phyloP scores from a whole-genome alignment of 2,888 invertebrate genomes.

The Lepidocyrtoides sp. region DNA sequence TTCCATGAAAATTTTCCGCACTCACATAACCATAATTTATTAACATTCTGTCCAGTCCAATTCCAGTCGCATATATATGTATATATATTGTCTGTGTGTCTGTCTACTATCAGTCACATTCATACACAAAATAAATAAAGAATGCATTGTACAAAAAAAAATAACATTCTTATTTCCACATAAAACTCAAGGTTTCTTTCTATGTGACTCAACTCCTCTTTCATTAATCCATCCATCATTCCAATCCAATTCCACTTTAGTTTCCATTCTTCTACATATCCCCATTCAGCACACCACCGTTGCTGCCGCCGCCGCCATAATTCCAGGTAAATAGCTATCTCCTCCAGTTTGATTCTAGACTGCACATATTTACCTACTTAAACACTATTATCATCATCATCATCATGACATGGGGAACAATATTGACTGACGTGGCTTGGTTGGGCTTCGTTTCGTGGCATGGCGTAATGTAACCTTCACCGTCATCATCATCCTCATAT shows the following conservation, averaged over 20 bases:
- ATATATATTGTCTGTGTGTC: too few relatives aligned
- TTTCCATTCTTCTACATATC: not conserved
- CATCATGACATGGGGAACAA: constrained; percentile 17
- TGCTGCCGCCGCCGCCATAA: not conserved
- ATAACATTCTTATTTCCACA: constrained; percentile 16
- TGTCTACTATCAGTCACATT: too few relatives aligned
- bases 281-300: not conserved
- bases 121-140: too few relatives aligned
- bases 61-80: not conserved
- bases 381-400: not conserved
- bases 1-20: too few relatives aligned
- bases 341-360: not conserved
- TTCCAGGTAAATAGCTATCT: constrained; percentile 32
- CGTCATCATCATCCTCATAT: constrained; percentile 55
- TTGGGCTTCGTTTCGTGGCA: too few relatives aligned
- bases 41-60: not conserved
- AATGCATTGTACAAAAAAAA: not conserved
- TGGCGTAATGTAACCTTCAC: constrained; percentile 60
- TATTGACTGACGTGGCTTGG: constrained; percentile 60
- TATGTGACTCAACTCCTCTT: constrained; percentile 31
- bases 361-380: not conserved
- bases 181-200: constrained; percentile 29
- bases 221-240: constrained; percentile 8
- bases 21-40: too few relatives aligned
- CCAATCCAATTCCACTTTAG: too few relatives aligned